These are phyloP conservation scores for Tyria jacobaeae DNA, from an alignment of 2,888 invertebrate species.

Conservation along the genomic window DNA sequence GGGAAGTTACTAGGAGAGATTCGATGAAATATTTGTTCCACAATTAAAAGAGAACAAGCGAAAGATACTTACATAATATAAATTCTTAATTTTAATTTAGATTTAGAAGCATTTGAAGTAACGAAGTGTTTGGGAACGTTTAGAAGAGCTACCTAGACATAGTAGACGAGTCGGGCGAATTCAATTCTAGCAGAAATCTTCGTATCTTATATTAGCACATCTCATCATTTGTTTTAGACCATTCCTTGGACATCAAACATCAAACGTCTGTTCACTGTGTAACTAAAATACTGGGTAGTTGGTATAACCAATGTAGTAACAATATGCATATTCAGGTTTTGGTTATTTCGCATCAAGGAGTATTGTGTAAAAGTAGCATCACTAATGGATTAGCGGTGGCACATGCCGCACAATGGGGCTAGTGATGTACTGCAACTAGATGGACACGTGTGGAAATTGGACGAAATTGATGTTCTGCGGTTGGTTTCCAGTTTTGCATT, in stretches of 20 bases:
- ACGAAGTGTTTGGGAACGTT: too few species aligned
- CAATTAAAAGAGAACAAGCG: too few species aligned
- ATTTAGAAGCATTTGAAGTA: too few species aligned
- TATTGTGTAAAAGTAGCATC: constrained; percentile 77
- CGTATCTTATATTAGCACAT: not conserved
- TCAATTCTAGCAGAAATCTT: not conserved
- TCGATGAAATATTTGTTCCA: too few species aligned
- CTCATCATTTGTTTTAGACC: not conserved
- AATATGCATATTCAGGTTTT: constrained; percentile 57
- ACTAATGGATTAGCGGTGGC: constrained; percentile 81
- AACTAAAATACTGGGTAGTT: constrained; percentile 13
- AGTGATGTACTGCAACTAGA: constrained; percentile 51
- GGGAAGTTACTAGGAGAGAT: too few species aligned
- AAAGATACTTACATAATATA: too few species aligned
- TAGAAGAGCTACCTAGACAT: too few species aligned
- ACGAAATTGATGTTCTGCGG: constrained; percentile 57
- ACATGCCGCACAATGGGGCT: constrained; percentile 50
- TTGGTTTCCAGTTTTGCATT: constrained; percentile 49
- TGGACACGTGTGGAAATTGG: constrained; percentile 60
- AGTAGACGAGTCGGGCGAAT: too few species aligned
- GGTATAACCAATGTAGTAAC: constrained; percentile 35
- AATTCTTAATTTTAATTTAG: too few species aligned
- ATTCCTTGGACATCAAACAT: not conserved
- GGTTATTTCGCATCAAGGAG: constrained; percentile 51
- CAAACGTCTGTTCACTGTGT: not conserved